A percentile compares a stretch with the other conserved stretches of the same genome.
phyloP scores from a whole-genome alignment of 2,797 vertebrate species.

The Leuciscus waleckii region DNA sequence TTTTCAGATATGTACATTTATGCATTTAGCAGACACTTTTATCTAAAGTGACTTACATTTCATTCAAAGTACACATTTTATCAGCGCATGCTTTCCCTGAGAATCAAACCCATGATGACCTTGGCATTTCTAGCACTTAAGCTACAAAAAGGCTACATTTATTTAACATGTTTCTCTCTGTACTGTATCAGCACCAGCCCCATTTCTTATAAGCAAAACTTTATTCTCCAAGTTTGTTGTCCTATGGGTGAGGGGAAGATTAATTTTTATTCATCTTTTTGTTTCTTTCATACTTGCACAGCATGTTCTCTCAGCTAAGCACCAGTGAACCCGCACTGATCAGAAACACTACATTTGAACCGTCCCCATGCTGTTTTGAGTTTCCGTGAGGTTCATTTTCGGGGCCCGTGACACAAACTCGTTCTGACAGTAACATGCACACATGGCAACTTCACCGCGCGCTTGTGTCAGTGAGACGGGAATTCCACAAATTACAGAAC shows the following conservation, averaged over 20 bases:
- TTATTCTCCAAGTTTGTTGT: slow-evolving; percentile 7
- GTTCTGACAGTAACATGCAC: slow-evolving; percentile 71
- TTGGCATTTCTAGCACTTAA: not conserved
- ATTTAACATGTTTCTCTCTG: not conserved
- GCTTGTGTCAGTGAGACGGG: slow-evolving; percentile 50
- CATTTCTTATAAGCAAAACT: not conserved
- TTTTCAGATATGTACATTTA: not conserved
- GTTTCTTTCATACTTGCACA: slow-evolving; percentile 37
- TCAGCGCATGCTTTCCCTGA: not conserved
- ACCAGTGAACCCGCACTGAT: slow-evolving; percentile 49
- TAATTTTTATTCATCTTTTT: slow-evolving; percentile 56
- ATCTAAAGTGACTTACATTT: not conserved
- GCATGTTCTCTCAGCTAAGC: slow-evolving; percentile 27
- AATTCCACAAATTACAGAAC: slow-evolving; percentile 64
- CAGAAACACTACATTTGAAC: slow-evolving; percentile 37
- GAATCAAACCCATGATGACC: not conserved
- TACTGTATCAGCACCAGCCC: not conserved
- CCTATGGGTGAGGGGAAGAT: not conserved
- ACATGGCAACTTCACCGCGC: slow-evolving; percentile 63
- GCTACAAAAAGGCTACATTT: not conserved
- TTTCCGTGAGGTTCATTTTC: slow-evolving; percentile 48
- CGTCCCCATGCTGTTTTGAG: slow-evolving; percentile 43
- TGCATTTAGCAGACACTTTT: not conserved
- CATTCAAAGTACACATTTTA: not conserved
- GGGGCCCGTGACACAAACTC: slow-evolving; percentile 65